Evolutionary conservation across 2,797 vertebrate genomes (phyloP), one percentile per base, ranked within the genome.

Genomic region (Amblyopsis hoosieri): DNA sequence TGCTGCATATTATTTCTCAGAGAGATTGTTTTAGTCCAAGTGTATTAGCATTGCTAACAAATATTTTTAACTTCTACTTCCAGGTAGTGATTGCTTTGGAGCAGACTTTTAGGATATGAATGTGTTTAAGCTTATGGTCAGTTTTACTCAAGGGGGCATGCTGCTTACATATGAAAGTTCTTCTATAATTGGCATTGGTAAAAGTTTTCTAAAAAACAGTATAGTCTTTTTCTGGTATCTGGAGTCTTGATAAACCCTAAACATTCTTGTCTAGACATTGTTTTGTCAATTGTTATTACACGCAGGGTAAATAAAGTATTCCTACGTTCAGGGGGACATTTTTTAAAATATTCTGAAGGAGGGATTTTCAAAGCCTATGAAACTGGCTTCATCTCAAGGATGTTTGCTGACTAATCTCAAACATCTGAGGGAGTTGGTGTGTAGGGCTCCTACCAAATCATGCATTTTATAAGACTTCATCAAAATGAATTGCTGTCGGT

Each of bases 91-190:
- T 33, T 1, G 8, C 23, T 4, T 29, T 57, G 2, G 4, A 49
- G 2, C 33, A 6, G 6, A 11, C 19, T 51, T 9, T 67, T 64
- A 47, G 57, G 51, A 53, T 46, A 61, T 31, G 52, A 60, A 9
- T 42, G 37, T 37, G 2, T 60, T 55, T 60, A 6, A 55, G 29
- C 0, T 54, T 13, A n/a, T 54, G 19, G 14, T 74, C 48, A 50
- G 47, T 75, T 76, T 68, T 14, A 60, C 37, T 68, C 29, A 67
- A 46, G 70, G 37, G 56, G 74, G 46, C 31, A 8, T 45, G 45
- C 15, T 49, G 62, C 70, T 80, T 70, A 65, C 55, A 66, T 75
- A 64, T 67, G 46, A 23, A 54, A 54, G 12, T 31, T 11, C 0
- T 54, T 62, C 1, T 47, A 0, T 50, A 52, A 48, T 12, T 14